phyloP scores from a whole-genome alignment of 1,140 invertebrate genomes.

The Cataglyphis hispanica region DNA sequence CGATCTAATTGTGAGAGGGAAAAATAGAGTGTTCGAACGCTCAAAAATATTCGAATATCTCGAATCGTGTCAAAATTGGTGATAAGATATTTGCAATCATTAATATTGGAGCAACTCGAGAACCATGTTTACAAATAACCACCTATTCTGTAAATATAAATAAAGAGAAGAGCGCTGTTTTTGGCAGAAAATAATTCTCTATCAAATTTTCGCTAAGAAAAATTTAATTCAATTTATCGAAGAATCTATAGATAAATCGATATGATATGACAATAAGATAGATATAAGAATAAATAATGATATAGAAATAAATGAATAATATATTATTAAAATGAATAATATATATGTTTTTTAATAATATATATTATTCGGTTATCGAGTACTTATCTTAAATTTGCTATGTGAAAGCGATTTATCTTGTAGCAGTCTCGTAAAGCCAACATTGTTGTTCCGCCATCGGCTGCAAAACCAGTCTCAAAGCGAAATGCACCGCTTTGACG shows the following conservation, averaged over 20 bases:
- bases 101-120: neutral
- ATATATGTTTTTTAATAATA: neutral
- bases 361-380: neutral
- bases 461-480: slow-evolving; percentile 43
- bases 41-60: too few relatives aligned
- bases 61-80: neutral
- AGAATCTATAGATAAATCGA: neutral
- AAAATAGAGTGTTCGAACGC: neutral
- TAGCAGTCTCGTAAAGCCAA: slow-evolving; percentile 17
- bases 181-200: neutral
- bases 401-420: neutral
- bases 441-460: slow-evolving; percentile 1
- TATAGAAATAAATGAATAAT: neutral
- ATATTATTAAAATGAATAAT: neutral
- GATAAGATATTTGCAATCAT: neutral
- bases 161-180: too few relatives aligned
- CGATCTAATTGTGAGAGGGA: slow-evolving; percentile 11
- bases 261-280: neutral
- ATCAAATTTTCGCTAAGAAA: neutral
- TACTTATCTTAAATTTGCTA: slow-evolving; percentile 29
- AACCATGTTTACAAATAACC: neutral
- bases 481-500: slow-evolving; percentile 41
- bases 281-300: neutral
- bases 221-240: neutral
- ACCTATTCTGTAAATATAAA: neutral